Base-by-base conservation (phyloP, 2,113 vertebrate species). In the Podocnemis expansa region DNA sequence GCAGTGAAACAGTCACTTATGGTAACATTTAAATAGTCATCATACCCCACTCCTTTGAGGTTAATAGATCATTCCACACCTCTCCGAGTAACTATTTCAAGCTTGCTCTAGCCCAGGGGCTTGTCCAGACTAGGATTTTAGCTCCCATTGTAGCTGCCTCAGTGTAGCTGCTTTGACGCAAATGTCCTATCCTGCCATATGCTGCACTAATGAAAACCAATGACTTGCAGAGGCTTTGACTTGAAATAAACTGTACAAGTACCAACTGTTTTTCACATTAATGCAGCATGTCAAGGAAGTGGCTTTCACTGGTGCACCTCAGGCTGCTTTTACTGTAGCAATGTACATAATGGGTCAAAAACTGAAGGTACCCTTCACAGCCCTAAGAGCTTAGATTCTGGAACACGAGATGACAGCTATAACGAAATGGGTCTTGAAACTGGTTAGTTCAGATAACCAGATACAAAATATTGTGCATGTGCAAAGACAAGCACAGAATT, bases 241-340 rank as follows among this genome's bases (percentile, higher is more conserved):
- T 89, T 95, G 94, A 80, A 92, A 94, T 63, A 31, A 63, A 16
- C 16, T 16, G 60, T 31, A 63, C 60, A 63, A 63, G 29, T 63
- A n/a, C 31, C 60, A 63, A n/a, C 7, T 14, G 8, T 63, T n/a
- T 60, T 34, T 63, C 13, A 16, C 31, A 63, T 31, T 63, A 7
- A 31, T n/a, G 6, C 60, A 63, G 31, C 60, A 63, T 63, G 60
- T 63, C 60, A 63, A n/a, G 31, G 60, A 63, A n/a, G 34, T 67
- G 34, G 14, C 34, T 67, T 67, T 67, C 60, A n/a, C 17, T n/a
- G 34, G 31, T n/a, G 60, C 31, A 67, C 13, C 16, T n/a, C 60
- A 67, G 16, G n/a, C 60, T 67, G 31, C 27, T 29, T 14, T 60
- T 60, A 60, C 27, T 16, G 16, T 67, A n/a, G 34, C n/a, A 14